These are phyloP conservation scores for Oxygymnocypris stewartii DNA, from an alignment of 2,113 vertebrate genomes.

Conservation along the genomic window DNA sequence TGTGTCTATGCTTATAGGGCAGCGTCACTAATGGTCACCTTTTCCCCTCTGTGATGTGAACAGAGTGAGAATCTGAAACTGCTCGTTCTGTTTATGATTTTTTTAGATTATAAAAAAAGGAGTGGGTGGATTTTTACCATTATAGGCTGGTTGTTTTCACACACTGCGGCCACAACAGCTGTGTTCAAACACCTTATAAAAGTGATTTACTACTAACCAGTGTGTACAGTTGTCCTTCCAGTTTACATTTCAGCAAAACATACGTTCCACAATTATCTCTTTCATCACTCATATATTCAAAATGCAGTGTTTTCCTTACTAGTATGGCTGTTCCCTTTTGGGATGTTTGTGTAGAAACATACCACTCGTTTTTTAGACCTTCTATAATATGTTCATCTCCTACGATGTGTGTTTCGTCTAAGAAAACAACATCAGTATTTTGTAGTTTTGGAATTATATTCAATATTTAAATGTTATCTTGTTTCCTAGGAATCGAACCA, in stretches of 20 bases:
- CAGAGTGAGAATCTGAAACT: no score
- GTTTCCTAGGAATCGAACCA: no score
- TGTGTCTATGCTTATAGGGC: no score
- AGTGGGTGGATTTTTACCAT: no score
- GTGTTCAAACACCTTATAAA: no score
- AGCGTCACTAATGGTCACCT: no score
- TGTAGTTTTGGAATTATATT: neutral
- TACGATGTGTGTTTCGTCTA: slow-evolving; percentile 16
- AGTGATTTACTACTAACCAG: neutral
- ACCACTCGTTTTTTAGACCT: neutral
- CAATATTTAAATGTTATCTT: no score
- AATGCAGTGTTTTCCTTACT: slow-evolving; percentile 13
- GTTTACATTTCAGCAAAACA: slow-evolving; percentile 34
- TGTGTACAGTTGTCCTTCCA: slow-evolving; percentile 7
- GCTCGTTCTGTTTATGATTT: no score
- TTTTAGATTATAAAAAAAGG: no score
- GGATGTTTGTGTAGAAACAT: slow-evolving; percentile 18
- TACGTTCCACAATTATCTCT: slow-evolving; percentile 1
- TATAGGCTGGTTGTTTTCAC: no score
- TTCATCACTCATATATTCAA: slow-evolving; percentile 4
- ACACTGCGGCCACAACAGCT: no score
- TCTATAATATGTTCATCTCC: neutral
- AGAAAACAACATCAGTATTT: slow-evolving; percentile 19
- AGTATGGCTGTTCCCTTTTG: slow-evolving; percentile 23
- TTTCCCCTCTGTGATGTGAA: no score